These are phyloP conservation scores for Synanthedon formicaeformis DNA, from an alignment of 2,888 invertebrate genomes.

Conservation along the genomic window DNA sequence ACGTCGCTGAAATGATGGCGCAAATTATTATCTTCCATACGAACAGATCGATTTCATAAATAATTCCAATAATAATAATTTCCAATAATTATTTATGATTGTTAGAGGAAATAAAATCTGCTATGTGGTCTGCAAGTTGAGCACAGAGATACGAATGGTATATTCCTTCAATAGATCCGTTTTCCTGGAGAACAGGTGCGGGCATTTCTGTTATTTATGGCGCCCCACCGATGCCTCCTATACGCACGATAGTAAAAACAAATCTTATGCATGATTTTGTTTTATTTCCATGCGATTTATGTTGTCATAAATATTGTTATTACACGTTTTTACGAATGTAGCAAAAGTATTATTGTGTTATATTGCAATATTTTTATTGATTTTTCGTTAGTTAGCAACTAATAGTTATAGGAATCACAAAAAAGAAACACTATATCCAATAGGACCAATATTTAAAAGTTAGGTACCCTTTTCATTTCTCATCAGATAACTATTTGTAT, in stretches of 20 bases:
- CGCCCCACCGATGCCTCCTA: constrained; percentile 23
- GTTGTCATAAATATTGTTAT: constrained; percentile 17
- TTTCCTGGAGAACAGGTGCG: constrained; percentile 37
- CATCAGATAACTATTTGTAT: no score
- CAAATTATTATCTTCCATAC: neutral
- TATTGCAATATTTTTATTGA: no score
- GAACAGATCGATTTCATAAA: constrained; percentile 12
- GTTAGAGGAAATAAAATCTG: no score
- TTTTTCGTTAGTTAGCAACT: neutral
- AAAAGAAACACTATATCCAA: neutral
- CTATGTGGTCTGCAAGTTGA: neutral
- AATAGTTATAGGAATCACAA: neutral
- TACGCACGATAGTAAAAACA: constrained; percentile 7
- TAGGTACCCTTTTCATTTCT: neutral
- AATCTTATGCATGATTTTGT: constrained; percentile 19
- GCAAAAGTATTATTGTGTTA: no score
- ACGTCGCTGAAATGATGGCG: neutral
- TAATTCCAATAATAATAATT: constrained; percentile 1
- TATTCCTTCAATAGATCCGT: constrained; percentile 22
- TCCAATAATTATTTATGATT: no score
- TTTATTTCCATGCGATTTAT: constrained; percentile 36
- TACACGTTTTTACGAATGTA: no score
- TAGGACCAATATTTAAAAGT: neutral
- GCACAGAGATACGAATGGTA: constrained; percentile 20
- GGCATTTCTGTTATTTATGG: constrained; percentile 37